Percentiles rank a stretch among this genome's conserved stretches.
These are phyloP conservation scores for Parazoanthus darwini DNA, from an alignment of 92 coral and sea anemone genomes.

Conservation along the genomic window DNA sequence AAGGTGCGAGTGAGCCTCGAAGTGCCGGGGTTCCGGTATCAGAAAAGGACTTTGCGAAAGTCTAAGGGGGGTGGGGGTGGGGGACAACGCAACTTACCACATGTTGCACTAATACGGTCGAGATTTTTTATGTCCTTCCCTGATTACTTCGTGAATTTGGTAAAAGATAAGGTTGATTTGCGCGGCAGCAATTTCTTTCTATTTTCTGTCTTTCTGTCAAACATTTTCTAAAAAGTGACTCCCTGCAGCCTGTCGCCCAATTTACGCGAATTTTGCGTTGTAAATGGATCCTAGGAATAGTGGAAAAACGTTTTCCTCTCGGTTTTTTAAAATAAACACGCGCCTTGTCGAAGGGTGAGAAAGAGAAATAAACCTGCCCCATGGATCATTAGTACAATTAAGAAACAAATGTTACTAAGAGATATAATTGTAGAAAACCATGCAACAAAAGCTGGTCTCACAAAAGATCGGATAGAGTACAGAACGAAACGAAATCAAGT, in stretches of 20 bases:
- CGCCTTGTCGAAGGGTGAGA: conserved; percentile 45
- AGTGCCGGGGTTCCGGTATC: too few relatives aligned
- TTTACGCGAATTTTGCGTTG: neutral
- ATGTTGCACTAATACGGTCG: too few relatives aligned
- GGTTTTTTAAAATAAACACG: conserved; percentile 21
- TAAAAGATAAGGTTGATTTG: too few relatives aligned
- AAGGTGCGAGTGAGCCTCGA: too few relatives aligned
- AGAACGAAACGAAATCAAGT: neutral
- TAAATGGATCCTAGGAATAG: neutral
- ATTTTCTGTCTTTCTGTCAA: neutral
- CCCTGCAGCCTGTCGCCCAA: conserved; percentile 24
- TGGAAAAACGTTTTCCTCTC: conserved; percentile 19
- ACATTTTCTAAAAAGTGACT: conserved; percentile 9
- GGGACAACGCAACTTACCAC: too few relatives aligned
- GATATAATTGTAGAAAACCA: neutral
- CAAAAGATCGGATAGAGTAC: neutral
- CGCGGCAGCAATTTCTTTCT: too few relatives aligned
- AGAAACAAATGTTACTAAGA: neutral
- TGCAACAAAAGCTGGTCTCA: neutral
- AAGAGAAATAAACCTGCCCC: conserved; percentile 41
- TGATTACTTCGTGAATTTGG: too few relatives aligned
- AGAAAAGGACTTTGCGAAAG: too few relatives aligned
- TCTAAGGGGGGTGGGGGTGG: too few relatives aligned
- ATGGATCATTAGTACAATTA: neutral
- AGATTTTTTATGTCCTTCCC: too few relatives aligned